Evolutionary conservation across 2,888 invertebrate genomes (phyloP), one percentile per base, ranked within the genome.

Genomic region (Stenoptilia bipunctidactyla): DNA sequence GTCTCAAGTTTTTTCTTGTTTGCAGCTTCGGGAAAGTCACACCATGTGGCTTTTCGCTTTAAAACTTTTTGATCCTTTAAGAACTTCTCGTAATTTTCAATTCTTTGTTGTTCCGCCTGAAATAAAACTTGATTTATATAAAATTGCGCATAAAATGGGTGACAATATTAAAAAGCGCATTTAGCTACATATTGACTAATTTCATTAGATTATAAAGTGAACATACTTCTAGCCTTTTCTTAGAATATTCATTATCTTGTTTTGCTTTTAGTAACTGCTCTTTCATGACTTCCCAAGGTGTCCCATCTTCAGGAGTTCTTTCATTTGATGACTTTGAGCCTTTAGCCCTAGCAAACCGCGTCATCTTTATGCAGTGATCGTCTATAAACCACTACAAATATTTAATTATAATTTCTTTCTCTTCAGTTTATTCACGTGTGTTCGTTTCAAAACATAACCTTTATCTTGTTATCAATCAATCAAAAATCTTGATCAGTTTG

Each of bases 311-410:
- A 1, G 90, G 89, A 10, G 87, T 55, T 48, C 87, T 86, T 59
- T 90, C 89, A 57, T 92, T 92, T 2, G 91, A 90, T 3, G 90
- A 73, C 67, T 92, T 92, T 0, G 91, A 91, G 27, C 92, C 91
- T 60, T 88, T 89, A 0, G 90, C 89, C 66, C 92, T 79, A 15
- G 92, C 89, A 79, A 89, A 92, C 49, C 92, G 77, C 3, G 91
- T 92, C 92, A 92, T 92, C 15, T 15, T 52, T 6, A 25, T 25
- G 9, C 9, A n/a, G n/a, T n/a, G n/a, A n/a, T n/a, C n/a, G n/a
- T n/a, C n/a, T n/a, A n/a, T n/a, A n/a, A n/a, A n/a, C n/a, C n/a
- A n/a, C n/a, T n/a, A n/a, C n/a, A n/a, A n/a, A n/a, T n/a, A n/a
- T n/a, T n/a, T n/a, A n/a, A n/a, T n/a, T n/a, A n/a, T n/a, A n/a